Percentiles rank a stretch among this genome's conserved stretches.
Evolutionary conservation across 2,113 vertebrate genomes (phyloP).

Genomic region (Lontra canadensis): DNA sequence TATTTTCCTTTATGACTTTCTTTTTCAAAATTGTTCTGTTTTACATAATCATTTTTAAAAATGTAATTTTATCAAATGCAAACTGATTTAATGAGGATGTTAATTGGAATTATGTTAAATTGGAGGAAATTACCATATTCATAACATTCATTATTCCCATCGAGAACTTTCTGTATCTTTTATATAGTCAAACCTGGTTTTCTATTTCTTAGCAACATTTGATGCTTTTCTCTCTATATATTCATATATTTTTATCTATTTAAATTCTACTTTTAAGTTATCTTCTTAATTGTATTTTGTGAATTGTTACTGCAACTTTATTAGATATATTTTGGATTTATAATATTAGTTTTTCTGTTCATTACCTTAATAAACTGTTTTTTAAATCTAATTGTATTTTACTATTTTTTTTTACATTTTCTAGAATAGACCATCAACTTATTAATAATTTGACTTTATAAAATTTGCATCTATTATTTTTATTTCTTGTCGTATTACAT

Average conservation of each 20-base stretch:
- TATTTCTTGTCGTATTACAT: conserved; percentile 60
- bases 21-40: conserved; percentile 66
- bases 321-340: neutral
- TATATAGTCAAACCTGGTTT: neutral
- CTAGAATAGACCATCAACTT: neutral
- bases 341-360: neutral
- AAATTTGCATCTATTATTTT: neutral
- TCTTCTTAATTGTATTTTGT: neutral
- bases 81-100: conserved; percentile 73
- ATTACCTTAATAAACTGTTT: neutral
- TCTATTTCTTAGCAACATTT: conserved; percentile 27
- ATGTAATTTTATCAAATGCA: conserved; percentile 60
- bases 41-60: conserved; percentile 59
- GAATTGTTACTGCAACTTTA: conserved; percentile 20
- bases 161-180: conserved; percentile 17
- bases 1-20: conserved; percentile 63
- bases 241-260: conserved; percentile 20
- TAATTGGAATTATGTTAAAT: conserved; percentile 65
- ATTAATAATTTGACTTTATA: neutral
- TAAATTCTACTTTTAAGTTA: neutral
- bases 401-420: neutral
- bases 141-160: conserved; percentile 44
- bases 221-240: neutral
- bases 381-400: conserved; percentile 29
- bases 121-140: conserved; percentile 54